These are phyloP conservation scores for Tiliqua scincoides DNA, from an alignment of 2,113 vertebrate species.

Conservation along the genomic window DNA sequence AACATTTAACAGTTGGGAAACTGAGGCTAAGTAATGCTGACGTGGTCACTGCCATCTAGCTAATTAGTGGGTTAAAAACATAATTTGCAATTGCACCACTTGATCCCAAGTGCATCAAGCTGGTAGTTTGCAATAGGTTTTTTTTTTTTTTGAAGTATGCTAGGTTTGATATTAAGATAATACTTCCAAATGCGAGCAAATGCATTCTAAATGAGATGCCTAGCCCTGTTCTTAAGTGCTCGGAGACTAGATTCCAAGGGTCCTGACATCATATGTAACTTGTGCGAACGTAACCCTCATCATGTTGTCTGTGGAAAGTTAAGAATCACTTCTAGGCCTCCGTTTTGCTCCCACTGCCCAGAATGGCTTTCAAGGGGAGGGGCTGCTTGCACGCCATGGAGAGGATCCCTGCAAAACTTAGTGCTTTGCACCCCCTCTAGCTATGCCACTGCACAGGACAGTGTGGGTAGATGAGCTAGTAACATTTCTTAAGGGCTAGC, in stretches of 20 bases:
- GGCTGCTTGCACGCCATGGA: too few species aligned
- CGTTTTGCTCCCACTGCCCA: too few species aligned
- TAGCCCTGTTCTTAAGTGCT: not conserved
- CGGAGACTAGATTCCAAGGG: not conserved
- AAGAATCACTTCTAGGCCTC: not conserved
- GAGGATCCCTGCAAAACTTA: too few species aligned
- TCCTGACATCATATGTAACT: not conserved
- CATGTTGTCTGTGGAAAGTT: not conserved
- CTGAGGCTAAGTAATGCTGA: not conserved
- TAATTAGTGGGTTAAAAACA: not conserved
- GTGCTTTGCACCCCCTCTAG: too few species aligned
- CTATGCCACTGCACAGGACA: not conserved
- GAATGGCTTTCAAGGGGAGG: too few species aligned
- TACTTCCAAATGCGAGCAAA: not conserved
- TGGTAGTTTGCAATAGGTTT: not conserved
- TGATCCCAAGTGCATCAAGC: too few species aligned
- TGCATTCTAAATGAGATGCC: not conserved
- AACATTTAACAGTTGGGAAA: not conserved
- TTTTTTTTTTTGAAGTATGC: not conserved
- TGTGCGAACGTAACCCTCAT: not conserved
- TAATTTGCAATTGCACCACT: not conserved
- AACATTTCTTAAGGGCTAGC: not conserved
- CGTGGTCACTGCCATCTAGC: not conserved
- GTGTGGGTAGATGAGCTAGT: not conserved
- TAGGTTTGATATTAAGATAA: not conserved